Conservation (phyloP, 2,888 invertebrate genomes). For the Patella caerulea region DNA sequence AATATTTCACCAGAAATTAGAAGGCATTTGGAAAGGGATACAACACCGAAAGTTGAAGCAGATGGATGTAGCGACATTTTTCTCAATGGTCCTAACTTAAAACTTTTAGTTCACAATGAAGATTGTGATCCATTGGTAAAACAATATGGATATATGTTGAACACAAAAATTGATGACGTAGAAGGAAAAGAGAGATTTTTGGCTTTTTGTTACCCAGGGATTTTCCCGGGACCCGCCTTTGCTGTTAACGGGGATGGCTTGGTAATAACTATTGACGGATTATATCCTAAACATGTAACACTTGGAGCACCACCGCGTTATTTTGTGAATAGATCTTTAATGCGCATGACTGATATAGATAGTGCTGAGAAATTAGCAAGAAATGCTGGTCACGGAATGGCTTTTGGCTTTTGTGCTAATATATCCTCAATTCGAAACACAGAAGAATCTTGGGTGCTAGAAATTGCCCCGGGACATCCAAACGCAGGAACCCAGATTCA, state of each 20-base stretch:
- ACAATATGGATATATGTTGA: slow-evolving; percentile 16
- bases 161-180: slow-evolving; percentile 21
- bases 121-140: slow-evolving; percentile 18
- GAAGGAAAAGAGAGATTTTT: slow-evolving; percentile 16
- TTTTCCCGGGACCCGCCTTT: slow-evolving; percentile 12
- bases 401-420: slow-evolving; percentile 6
- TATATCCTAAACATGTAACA: neutral
- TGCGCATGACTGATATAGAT: slow-evolving; percentile 10
- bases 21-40: neutral
- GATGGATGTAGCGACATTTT: slow-evolving; percentile 22
- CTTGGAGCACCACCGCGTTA: neutral
- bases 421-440: slow-evolving; percentile 13
- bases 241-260: slow-evolving; percentile 16
- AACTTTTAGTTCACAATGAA: slow-evolving; percentile 29
- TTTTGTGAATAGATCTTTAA: slow-evolving; percentile 17
- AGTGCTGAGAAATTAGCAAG: neutral
- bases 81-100: slow-evolving; percentile 25
- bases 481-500: slow-evolving; percentile 8
- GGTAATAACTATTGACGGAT: neutral
- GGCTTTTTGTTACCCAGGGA: slow-evolving; percentile 19
- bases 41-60: slow-evolving; percentile 4
- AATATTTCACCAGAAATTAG: slow-evolving; percentile 20
- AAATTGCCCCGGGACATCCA: slow-evolving; percentile 6
- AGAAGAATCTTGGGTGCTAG: neutral
- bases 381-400: slow-evolving; percentile 14